Evolutionary conservation across 2,888 invertebrate species (phyloP), one percentile per base, ranked within the genome.

Genomic region (Endotricha flammealis): DNA sequence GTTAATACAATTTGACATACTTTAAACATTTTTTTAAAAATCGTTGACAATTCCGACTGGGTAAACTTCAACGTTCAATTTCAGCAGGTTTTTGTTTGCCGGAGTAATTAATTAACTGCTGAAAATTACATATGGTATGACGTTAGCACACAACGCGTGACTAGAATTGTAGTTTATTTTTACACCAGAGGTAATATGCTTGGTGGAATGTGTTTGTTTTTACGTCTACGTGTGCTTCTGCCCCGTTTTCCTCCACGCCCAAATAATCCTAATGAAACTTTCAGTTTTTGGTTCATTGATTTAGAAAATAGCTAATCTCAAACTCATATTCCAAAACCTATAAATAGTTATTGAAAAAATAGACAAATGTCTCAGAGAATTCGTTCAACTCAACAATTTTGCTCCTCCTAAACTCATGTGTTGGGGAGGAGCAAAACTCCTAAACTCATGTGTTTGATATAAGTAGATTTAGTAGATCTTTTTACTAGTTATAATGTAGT

Each of bases 131-230:
- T 29, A 22, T 35, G 35, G 13, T 35, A 35, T 35, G 35, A 35
- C 35, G 35, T 22, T 22, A 12, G 29, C 25, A 7, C 25, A 7
- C 1, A 20, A 28, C 28, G 28, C 33, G 14, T 35, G 35, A 29
- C 35, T 35, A 22, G 9, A 20, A 35, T 29, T 35, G 35, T 22
- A 35, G 35, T 29, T 35, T 35, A 35, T 35, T 35, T 35, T 35
- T 29, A 35, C 35, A 22, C 35, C 22, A 35, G 34, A 29, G 22
- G 35, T 29, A 35, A 35, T 34, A 29, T 29, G 22, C 29, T 35
- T 28, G 29, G 22, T 8, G 35, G 11, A 35, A 35, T 35, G 29
- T 35, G 35, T 35, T 35, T 35, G 35, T 35, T 35, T 35, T 35
- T 35, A 35, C 35, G 35, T 22, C 25, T 33, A 33, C 20, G 20